Conservation (phyloP, 2,888 invertebrate species). For the Pinctada fucata region DNA sequence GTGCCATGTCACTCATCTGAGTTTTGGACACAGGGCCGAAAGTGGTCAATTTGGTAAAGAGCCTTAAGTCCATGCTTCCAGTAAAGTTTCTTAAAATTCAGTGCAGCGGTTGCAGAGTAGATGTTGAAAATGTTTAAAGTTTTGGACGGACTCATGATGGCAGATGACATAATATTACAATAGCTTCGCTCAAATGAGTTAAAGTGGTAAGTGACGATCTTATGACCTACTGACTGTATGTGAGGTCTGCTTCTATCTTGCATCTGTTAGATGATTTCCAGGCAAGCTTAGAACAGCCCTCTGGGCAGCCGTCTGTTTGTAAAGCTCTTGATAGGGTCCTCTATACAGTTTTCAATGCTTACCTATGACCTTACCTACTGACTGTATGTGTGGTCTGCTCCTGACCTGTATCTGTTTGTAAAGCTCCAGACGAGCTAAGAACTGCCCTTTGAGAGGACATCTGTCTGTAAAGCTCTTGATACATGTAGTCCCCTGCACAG, state of each 20-base stretch:
- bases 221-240: no score
- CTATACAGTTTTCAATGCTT: conserved; percentile 45
- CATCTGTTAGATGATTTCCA: conserved; percentile 80
- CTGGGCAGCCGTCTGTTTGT: conserved; percentile 78
- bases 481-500: conserved; percentile 57
- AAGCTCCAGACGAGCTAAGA: conserved; percentile 87
- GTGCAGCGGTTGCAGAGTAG: no score
- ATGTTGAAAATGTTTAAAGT: no score
- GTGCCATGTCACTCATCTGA: no score
- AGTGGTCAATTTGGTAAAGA: no score
- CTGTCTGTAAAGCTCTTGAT: conserved; percentile 54
- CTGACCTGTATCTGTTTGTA: conserved; percentile 58
- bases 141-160: no score
- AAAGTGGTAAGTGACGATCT: no score
- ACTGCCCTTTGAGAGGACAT: conserved; percentile 85
- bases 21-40: no score
- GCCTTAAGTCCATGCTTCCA: no score
- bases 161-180: no score
- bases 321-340: conserved; percentile 56
- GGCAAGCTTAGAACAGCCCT: conserved; percentile 89
- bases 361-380: background rate
- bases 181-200: no score
- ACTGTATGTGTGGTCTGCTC: conserved; percentile 10
- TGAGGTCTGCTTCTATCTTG: conserved; percentile 38
- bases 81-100: no score